A percentile compares a stretch with the other conserved stretches of the same genome.
These are phyloP conservation scores for Masnerella sp. DNA, from an alignment of 2,888 invertebrate genomes.

Conservation along the genomic window DNA sequence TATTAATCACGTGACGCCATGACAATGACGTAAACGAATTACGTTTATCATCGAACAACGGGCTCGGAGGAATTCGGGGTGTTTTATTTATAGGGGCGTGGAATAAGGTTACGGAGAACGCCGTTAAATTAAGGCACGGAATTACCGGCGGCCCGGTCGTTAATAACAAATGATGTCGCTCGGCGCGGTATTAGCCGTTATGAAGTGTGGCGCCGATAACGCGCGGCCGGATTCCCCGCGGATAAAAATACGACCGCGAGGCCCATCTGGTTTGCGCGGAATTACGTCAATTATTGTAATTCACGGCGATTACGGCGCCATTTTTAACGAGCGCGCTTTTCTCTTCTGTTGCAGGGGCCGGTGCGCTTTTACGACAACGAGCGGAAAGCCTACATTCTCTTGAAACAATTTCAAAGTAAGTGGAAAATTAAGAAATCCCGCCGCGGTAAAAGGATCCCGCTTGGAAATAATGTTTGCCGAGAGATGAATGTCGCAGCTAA, in stretches of 20 bases:
- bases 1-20: too few relatives aligned
- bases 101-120: slow-evolving; percentile 40
- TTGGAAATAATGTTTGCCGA: slow-evolving; percentile 8
- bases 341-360: slow-evolving; percentile 82
- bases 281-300: slow-evolving; percentile 50
- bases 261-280: slow-evolving; percentile 37
- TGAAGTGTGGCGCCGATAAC: slow-evolving; percentile 42
- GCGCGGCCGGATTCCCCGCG: slow-evolving; percentile 20
- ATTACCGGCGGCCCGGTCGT: slow-evolving; percentile 52
- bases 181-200: slow-evolving; percentile 41
- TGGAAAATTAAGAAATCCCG: slow-evolving; percentile 48
- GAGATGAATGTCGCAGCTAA: slow-evolving; percentile 20
- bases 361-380: slow-evolving; percentile 97
- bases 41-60: neutral
- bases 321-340: slow-evolving; percentile 29
- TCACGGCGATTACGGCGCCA: slow-evolving; percentile 25
- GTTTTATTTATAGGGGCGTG: slow-evolving; percentile 24
- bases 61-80: slow-evolving; percentile 3
- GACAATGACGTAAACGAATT: slow-evolving; percentile 21
- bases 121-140: slow-evolving; percentile 51
- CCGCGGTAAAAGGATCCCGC: neutral
- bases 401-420: slow-evolving; percentile 94
- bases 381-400: slow-evolving; percentile 93
- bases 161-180: slow-evolving; percentile 55
- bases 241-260: slow-evolving; percentile 38